These are phyloP conservation scores for Porites evermanni DNA, from an alignment of 92 coral and sea anemone species.

Conservation along the genomic window DNA sequence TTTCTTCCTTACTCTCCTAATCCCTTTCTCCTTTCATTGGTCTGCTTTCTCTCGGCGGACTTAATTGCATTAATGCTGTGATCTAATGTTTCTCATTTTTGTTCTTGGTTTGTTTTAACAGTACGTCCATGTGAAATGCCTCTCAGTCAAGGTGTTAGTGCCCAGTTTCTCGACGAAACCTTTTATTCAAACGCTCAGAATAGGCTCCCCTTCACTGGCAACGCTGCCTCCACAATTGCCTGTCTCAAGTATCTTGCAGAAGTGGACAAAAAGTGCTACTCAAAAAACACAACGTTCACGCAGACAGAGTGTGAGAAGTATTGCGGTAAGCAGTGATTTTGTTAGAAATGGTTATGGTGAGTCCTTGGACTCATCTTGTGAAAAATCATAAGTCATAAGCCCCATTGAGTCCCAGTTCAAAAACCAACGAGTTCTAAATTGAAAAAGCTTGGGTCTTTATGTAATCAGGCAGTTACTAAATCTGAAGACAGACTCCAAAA, in stretches of 20 bases:
- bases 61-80: no score
- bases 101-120: slow-evolving; percentile 20
- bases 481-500: no score
- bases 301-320: slow-evolving; percentile 73
- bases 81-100: not conserved
- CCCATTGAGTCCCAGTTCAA: no score
- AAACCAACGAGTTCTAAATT: no score
- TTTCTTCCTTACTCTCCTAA: not conserved
- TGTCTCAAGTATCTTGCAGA: slow-evolving; percentile 73
- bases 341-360: no score
- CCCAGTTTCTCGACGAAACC: slow-evolving; percentile 45
- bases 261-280: slow-evolving; percentile 51
- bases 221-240: slow-evolving; percentile 48
- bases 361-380: no score
- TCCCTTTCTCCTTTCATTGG: not conserved
- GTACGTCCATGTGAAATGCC: slow-evolving; percentile 74
- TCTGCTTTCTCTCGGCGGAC: no score
- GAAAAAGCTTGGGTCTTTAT: no score
- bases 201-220: slow-evolving; percentile 60
- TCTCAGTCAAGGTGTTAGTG: slow-evolving; percentile 58
- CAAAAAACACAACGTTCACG: slow-evolving; percentile 38
- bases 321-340: slow-evolving; percentile 75
- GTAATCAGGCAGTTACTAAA: no score
- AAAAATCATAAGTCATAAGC: no score
- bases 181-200: slow-evolving; percentile 11